phyloP scores from a whole-genome alignment of 2,888 invertebrate genomes.

The Calameuta pallipes region DNA sequence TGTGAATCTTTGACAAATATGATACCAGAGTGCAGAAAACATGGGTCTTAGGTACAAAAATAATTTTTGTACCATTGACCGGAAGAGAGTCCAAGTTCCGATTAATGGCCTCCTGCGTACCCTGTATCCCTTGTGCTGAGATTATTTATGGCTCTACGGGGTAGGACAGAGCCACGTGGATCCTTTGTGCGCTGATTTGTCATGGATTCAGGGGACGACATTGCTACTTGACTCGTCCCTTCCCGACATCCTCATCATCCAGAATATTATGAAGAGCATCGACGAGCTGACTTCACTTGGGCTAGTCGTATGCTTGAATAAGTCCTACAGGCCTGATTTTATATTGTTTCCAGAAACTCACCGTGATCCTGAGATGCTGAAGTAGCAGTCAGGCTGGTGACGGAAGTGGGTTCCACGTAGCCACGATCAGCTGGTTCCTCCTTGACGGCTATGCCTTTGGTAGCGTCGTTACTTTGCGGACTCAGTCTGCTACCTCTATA shows the following conservation, averaged over 20 bases:
- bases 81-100: slow-evolving; percentile 32
- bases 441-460: slow-evolving; percentile 52
- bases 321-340: background rate
- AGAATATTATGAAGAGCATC: background rate
- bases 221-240: background rate
- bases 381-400: slow-evolving; percentile 38
- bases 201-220: slow-evolving; percentile 39
- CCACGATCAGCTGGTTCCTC: slow-evolving; percentile 55
- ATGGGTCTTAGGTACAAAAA: background rate
- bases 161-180: slow-evolving; percentile 39
- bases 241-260: background rate
- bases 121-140: slow-evolving; percentile 24
- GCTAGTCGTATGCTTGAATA: background rate
- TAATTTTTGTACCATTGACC: slow-evolving; percentile 26
- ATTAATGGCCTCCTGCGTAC: slow-evolving; percentile 38
- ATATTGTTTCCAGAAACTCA: slow-evolving; percentile 28
- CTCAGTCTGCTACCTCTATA: slow-evolving; percentile 37
- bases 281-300: background rate
- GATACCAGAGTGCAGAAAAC: background rate
- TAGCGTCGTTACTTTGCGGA: slow-evolving; percentile 35
- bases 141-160: slow-evolving; percentile 46
- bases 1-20: too few relatives aligned
- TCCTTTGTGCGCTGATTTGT: slow-evolving; percentile 52
- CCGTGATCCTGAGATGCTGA: slow-evolving; percentile 43
- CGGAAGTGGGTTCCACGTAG: slow-evolving; percentile 46